A percentile compares a stretch with the other conserved stretches of the same genome.
phyloP scores from a whole-genome alignment of 2,113 vertebrate species.

The Silurus meridionalis region DNA sequence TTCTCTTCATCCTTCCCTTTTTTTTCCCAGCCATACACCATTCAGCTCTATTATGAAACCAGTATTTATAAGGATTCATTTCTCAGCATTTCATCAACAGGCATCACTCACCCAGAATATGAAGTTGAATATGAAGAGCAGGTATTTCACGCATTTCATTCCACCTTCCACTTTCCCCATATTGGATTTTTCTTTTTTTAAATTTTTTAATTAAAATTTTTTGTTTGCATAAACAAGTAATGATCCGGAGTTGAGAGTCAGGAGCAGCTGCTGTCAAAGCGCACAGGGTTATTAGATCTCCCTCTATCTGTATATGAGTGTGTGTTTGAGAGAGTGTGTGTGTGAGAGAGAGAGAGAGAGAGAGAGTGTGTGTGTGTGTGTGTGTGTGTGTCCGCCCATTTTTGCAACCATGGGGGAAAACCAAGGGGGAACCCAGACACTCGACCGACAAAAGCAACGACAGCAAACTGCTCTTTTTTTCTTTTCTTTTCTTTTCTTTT shows the following conservation, averaged over 20 bases:
- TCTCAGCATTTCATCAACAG: not conserved
- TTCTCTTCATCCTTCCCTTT: too few relatives aligned
- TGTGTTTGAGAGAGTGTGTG: not conserved
- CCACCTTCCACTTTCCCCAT: slow-evolving; percentile 81
- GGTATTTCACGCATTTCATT: slow-evolving; percentile 89
- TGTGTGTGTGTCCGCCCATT: slow-evolving; percentile 1
- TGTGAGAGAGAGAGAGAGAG: not conserved
- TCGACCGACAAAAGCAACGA: not conserved
- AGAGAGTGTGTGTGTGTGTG: not conserved
- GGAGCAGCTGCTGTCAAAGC: slow-evolving; percentile 17
- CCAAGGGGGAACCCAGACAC: slow-evolving; percentile 11
- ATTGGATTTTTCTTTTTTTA: not conserved
- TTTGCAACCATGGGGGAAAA: not conserved
- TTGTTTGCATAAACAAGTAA: too few relatives aligned
- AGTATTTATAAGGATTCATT: not conserved
- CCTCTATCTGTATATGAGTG: not conserved
- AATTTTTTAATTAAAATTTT: too few relatives aligned
- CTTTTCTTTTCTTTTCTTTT: not conserved
- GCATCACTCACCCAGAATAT: slow-evolving; percentile 88
- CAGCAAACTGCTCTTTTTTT: not conserved
- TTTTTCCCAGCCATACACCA: not conserved
- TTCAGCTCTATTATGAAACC: not conserved
- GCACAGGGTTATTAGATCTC: not conserved
- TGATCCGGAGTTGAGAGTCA: slow-evolving; percentile 2
- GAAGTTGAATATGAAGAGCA: slow-evolving; percentile 91